These are phyloP conservation scores for Caerostris extrusa DNA, from an alignment of 1,140 invertebrate species.

Conservation along the genomic window DNA sequence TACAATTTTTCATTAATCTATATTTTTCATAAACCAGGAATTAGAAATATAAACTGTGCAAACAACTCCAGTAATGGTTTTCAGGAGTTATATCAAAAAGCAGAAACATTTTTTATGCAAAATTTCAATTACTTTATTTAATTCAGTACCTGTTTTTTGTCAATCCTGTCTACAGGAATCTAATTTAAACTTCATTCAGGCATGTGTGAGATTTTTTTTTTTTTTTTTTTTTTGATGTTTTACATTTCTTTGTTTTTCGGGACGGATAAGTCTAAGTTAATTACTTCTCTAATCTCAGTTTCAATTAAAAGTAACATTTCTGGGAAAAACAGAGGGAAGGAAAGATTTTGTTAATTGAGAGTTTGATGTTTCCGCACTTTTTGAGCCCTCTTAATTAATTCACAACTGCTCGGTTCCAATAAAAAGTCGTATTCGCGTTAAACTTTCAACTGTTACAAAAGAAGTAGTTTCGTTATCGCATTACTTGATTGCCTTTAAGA, in stretches of 20 bases:
- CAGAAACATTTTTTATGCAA: too few species aligned
- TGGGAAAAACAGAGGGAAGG: neutral
- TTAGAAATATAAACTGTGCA: too few species aligned
- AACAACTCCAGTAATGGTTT: too few species aligned
- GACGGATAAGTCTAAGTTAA: neutral
- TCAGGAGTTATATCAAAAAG: too few species aligned
- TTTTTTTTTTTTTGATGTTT: neutral
- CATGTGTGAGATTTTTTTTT: neutral
- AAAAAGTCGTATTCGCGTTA: neutral
- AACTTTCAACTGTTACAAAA: neutral
- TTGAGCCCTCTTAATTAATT: neutral
- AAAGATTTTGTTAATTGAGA: neutral
- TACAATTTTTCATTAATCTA: too few species aligned
- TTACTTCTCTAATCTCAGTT: neutral
- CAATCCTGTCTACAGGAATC: too few species aligned
- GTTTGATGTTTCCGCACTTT: neutral
- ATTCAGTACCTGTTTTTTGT: too few species aligned
- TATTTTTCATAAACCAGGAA: too few species aligned
- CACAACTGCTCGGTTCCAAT: neutral
- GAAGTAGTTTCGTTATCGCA: neutral
- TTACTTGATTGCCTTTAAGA: neutral
- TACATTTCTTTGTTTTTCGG: neutral
- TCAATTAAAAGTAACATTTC: constrained; percentile 10
- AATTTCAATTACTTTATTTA: too few species aligned
- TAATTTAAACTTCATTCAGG: neutral